Conservation (phyloP, 2,113 vertebrate species). For the Shinisaurus crocodilurus region DNA sequence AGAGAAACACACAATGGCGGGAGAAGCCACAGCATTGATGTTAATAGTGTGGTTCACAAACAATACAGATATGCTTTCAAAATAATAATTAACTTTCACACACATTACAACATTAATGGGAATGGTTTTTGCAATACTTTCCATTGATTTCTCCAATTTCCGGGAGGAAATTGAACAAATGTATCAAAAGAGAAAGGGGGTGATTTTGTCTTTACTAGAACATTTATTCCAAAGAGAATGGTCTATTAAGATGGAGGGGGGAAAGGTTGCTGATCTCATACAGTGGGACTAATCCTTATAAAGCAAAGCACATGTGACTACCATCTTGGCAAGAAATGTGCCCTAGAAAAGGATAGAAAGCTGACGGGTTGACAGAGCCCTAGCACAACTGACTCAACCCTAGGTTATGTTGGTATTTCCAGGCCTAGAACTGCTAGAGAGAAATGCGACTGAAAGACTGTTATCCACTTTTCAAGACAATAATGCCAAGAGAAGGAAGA, state of each 20-base stretch:
- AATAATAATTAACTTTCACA: neutral
- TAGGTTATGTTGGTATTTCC: neutral
- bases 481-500: too few species aligned
- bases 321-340: too few species aligned
- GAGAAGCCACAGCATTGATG: neutral
- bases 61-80: neutral
- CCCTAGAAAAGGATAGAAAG: neutral
- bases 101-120: neutral
- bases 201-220: neutral
- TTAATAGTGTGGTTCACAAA: neutral
- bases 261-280: neutral
- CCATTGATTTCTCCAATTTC: neutral
- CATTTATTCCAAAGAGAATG: neutral
- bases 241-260: neutral
- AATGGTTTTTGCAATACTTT: neutral
- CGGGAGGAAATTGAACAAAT: slow-evolving; percentile 5
- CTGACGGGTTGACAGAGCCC: neutral
- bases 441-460: neutral
- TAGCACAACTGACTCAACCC: too few species aligned
- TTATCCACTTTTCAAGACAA: too few species aligned
- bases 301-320: neutral
- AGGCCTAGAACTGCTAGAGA: neutral
- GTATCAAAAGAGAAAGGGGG: neutral
- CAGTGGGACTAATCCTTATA: neutral
- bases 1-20: neutral